Percentiles rank a stretch among this genome's conserved stretches.
These are phyloP conservation scores for Sphaeramia orbicularis DNA, from an alignment of 2,797 vertebrate species.

Conservation along the genomic window DNA sequence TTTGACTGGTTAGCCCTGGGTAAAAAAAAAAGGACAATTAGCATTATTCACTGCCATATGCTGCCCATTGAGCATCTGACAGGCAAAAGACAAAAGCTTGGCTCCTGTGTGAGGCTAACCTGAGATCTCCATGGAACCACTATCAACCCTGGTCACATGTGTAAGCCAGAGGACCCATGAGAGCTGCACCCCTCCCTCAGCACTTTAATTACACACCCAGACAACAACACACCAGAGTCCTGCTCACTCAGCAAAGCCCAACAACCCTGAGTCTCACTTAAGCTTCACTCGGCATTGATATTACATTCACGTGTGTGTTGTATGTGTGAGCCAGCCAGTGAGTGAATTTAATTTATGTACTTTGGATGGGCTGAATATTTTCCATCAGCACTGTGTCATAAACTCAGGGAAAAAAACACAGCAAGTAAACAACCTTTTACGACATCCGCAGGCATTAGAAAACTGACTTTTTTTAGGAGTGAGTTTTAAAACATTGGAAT, in stretches of 20 bases:
- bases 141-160: constrained; percentile 81
- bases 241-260: constrained; percentile 76
- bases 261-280: constrained; percentile 51
- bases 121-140: constrained; percentile 83
- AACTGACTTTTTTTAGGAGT: constrained; percentile 13
- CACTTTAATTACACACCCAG: constrained; percentile 80
- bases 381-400: constrained; percentile 41
- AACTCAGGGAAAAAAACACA: constrained; percentile 17
- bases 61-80: constrained; percentile 84
- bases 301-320: constrained; percentile 37
- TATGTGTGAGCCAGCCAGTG: not conserved
- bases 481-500: constrained; percentile 39
- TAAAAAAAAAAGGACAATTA: constrained; percentile 86
- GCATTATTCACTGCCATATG: constrained; percentile 88
- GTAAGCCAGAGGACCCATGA: constrained; percentile 76
- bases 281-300: constrained; percentile 41
- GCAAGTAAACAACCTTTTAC: constrained; percentile 39
- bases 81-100: constrained; percentile 81
- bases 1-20: constrained; percentile 83
- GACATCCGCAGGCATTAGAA: constrained; percentile 10
- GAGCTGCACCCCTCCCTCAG: constrained; percentile 75
- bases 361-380: constrained; percentile 41
- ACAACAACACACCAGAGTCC: constrained; percentile 69
- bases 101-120: constrained; percentile 84
- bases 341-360: constrained; percentile 41